Evolutionary conservation across 2,888 invertebrate genomes (phyloP).

Genomic region (Pyrochroa serraticornis): DNA sequence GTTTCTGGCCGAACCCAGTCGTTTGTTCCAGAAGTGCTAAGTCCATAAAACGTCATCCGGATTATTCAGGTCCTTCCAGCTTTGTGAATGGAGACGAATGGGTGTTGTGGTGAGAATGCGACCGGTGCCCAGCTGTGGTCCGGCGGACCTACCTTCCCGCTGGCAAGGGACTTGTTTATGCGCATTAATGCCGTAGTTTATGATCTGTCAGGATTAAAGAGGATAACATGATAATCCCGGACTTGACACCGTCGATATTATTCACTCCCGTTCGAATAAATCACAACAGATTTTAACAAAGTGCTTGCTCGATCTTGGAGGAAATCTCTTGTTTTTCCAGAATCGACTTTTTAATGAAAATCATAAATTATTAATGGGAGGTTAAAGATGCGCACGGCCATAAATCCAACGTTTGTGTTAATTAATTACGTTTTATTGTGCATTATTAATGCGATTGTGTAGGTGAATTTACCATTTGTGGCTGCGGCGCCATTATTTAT

Average conservation of each 20-base stretch:
- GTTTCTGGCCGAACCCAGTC: too few relatives aligned
- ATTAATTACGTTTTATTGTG: constrained; percentile 51
- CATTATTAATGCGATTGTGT: constrained; percentile 46
- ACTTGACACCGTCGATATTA: constrained; percentile 40
- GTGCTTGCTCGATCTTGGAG: background rate
- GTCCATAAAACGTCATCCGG: too few relatives aligned
- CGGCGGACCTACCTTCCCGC: constrained; percentile 37
- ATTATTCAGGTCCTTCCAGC: too few relatives aligned
- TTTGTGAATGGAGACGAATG: background rate
- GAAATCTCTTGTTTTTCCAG: background rate
- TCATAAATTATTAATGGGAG: constrained; percentile 34
- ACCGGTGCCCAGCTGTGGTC: constrained; percentile 21
- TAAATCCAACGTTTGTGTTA: constrained; percentile 47
- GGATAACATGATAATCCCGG: constrained; percentile 48
- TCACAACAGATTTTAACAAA: background rate
- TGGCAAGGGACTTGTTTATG: constrained; percentile 45
- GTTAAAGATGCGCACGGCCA: constrained; percentile 36
- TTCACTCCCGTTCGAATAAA: constrained; percentile 26
- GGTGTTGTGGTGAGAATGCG: constrained; percentile 20
- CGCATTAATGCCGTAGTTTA: constrained; percentile 33
- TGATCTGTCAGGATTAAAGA: constrained; percentile 46
- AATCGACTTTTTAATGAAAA: constrained; percentile 28
- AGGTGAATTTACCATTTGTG: constrained; percentile 50
- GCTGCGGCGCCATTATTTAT: constrained; percentile 49
- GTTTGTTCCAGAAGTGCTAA: too few relatives aligned